Evolutionary conservation across 2,113 vertebrate species (phyloP).

Genomic region (Pterocles orientalis): DNA sequence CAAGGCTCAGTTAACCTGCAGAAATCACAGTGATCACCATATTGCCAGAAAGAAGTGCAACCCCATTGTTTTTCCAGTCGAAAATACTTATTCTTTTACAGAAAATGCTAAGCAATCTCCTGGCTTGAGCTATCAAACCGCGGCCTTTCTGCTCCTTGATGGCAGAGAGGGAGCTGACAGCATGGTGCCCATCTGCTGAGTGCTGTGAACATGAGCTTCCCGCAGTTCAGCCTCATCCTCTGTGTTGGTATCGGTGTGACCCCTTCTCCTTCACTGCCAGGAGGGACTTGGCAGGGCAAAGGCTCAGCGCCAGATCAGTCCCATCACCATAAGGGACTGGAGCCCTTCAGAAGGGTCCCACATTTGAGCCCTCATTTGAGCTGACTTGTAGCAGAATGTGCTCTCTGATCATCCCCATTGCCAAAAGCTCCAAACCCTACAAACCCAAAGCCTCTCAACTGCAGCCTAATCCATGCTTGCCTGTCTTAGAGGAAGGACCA

Average conservation of each 20-base stretch:
- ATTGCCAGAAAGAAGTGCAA: background rate
- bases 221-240: accelerated
- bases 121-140: background rate
- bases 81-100: constrained; percentile 8
- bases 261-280: background rate
- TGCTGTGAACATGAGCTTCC: background rate
- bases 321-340: accelerated
- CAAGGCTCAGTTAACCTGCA: background rate
- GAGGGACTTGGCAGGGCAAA: background rate
- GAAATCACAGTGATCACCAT: background rate
- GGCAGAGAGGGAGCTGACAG: background rate
- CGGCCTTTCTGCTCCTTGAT: background rate
- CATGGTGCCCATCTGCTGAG: background rate
- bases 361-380: background rate
- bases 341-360: background rate
- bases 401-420: background rate
- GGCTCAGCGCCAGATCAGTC: background rate
- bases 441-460: background rate
- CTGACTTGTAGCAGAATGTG: background rate
- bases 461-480: background rate
- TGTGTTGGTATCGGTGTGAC: background rate
- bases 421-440: background rate
- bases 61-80: background rate
- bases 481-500: background rate
- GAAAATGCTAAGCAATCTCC: background rate